These are phyloP conservation scores for Pelobates fuscus DNA, from an alignment of 2,113 vertebrate species.

Conservation along the genomic window DNA sequence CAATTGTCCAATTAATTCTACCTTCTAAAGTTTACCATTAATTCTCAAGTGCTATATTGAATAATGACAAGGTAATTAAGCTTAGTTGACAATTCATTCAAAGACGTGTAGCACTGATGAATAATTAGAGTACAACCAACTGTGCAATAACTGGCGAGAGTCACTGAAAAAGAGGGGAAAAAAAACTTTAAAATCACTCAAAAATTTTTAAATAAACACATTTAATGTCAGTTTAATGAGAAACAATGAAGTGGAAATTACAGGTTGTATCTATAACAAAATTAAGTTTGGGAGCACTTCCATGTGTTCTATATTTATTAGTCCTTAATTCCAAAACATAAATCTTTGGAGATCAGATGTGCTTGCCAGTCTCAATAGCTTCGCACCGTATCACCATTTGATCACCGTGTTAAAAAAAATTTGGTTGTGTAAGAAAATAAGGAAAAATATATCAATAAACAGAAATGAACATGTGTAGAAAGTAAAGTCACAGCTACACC, in stretches of 20 bases:
- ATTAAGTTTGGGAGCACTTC: conserved; percentile 5
- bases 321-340: neutral
- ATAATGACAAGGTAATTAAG: too few species aligned
- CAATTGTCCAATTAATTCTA: too few species aligned
- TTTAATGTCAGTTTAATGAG: conserved; percentile 8
- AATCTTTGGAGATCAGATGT: conserved; percentile 4
- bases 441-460: neutral
- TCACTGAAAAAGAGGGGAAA: too few species aligned
- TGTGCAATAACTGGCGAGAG: too few species aligned
- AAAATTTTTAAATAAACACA: neutral
- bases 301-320: conserved; percentile 2
- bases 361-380: neutral
- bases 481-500: neutral
- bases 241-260: conserved; percentile 10
- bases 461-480: neutral
- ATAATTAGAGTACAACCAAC: too few species aligned
- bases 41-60: too few species aligned
- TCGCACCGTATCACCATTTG: neutral
- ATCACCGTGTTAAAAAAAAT: neutral
- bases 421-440: neutral
- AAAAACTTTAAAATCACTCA: too few species aligned
- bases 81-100: too few species aligned
- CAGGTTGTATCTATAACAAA: conserved; percentile 23
- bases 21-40: too few species aligned
- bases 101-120: too few species aligned